Percentiles rank a stretch among this genome's conserved stretches.
These are phyloP conservation scores for Aviceda cuculoides DNA, from an alignment of 2,797 vertebrate species.

Conservation along the genomic window DNA sequence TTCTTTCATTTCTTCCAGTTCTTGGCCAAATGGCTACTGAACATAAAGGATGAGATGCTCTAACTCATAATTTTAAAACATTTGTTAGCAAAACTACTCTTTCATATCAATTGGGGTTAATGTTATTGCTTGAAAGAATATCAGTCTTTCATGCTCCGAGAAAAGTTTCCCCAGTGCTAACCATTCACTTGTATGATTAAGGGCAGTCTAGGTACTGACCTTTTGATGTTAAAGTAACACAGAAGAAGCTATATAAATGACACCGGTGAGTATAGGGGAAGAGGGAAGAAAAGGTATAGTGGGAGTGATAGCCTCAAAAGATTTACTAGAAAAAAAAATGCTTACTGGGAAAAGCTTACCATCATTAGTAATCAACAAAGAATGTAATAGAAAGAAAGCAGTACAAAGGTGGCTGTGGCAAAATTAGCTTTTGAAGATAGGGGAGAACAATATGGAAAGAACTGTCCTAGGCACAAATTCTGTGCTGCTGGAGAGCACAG, in stretches of 20 bases:
- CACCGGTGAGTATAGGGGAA: not conserved
- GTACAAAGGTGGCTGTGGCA: not conserved
- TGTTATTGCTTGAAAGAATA: not conserved
- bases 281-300: not conserved
- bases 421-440: conserved; percentile 19
- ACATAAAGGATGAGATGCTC: not conserved
- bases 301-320: not conserved
- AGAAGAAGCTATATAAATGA: not conserved
- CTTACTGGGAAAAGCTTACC: not conserved
- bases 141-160: not conserved
- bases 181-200: not conserved
- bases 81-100: not conserved
- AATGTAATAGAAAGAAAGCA: not conserved
- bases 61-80: not conserved
- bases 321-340: not conserved
- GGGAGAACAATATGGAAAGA: not conserved
- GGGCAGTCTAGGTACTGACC: not conserved
- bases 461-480: conserved; percentile 24
- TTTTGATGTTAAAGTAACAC: not conserved
- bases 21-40: not conserved
- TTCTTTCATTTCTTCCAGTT: not conserved
- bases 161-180: not conserved
- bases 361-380: not conserved
- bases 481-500: not conserved
- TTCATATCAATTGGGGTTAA: not conserved